Base-by-base conservation (phyloP, 2,888 invertebrate genomes). In the Lasioglossum marginatum region DNA sequence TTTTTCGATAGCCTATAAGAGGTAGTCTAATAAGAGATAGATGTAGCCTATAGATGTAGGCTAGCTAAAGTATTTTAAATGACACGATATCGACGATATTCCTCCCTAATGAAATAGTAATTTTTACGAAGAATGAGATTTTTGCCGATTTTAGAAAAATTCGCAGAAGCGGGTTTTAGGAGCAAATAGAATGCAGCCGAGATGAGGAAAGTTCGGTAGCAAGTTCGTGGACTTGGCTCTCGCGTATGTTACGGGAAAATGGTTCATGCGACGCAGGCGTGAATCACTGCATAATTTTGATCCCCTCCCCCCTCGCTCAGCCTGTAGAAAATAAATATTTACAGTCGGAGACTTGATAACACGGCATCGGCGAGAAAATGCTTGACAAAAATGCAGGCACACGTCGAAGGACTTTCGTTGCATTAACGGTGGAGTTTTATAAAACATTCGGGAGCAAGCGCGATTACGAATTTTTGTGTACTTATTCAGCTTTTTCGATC, bases 121-220 rank as follows among this genome's bases (percentile, higher is more conserved):
- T 8, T 48, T 77, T n/a, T 6, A n/a, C n/a, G 14, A 77, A 70
- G 31, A 57, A 60, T 37, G 43, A 34, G 60, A 70, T 34, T 70
- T 63, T 31, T 45, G 19, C 48, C n/a, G 63, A 75, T 76, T 76
- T 43, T 16, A 40, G 34, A 71, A 81, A 81, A 52, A 34, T 72
- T 77, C 34, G 34, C 48, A 2, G 72, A n/a, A 72, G 52, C 52
- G 37, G 76, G 23, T 81, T 81, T 71, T 66, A 45, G 71, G 45
- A 37, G 60, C 73, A 76, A 76, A 85, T 70, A 60, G 72, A 75
- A 79, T 71, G 45, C 77, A 23, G 23, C 16, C n/a, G 40, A 75
- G 79, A 85, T 79, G 83, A 83, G 80, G 73, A 77, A 83, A 84
- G 80, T 85, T 84, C 3, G 40, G 72, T 75, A 37, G 80, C 63